Conservation (phyloP, 2,113 vertebrate genomes). For the Campylorhamphus procurvoides region DNA sequence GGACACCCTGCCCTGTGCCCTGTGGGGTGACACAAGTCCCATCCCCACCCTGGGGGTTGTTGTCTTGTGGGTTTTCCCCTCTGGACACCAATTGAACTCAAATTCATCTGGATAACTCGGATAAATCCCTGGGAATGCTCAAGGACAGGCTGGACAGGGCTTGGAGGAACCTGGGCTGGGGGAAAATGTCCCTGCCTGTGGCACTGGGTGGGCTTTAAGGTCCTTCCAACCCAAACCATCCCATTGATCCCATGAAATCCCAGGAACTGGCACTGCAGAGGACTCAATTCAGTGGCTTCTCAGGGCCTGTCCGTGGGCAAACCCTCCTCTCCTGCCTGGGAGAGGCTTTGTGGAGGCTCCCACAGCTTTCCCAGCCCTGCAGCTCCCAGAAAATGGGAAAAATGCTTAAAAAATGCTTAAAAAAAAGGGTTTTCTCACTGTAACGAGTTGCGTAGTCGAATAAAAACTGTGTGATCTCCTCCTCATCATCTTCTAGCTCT, state of each 20-base stretch:
- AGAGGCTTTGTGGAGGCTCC: neutral
- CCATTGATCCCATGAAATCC: neutral
- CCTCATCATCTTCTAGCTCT: accelerated
- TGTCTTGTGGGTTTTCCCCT: accelerated
- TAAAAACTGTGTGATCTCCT: neutral
- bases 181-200: neutral
- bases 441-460: neutral
- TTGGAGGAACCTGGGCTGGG: neutral
- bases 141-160: accelerated
- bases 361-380: neutral
- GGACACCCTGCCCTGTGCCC: neutral
- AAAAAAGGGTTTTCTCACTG: neutral
- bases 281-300: neutral
- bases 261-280: neutral
- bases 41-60: accelerated
- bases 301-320: accelerated
- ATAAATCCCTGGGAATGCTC: neutral
- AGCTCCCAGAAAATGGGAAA: neutral
- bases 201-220: neutral
- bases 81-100: accelerated
- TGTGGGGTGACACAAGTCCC: neutral
- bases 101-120: accelerated
- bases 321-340: neutral
- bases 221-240: neutral
- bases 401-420: neutral